Evolutionary conservation across 2,113 vertebrate species (phyloP).

Genomic region (Myocastor coypus): DNA sequence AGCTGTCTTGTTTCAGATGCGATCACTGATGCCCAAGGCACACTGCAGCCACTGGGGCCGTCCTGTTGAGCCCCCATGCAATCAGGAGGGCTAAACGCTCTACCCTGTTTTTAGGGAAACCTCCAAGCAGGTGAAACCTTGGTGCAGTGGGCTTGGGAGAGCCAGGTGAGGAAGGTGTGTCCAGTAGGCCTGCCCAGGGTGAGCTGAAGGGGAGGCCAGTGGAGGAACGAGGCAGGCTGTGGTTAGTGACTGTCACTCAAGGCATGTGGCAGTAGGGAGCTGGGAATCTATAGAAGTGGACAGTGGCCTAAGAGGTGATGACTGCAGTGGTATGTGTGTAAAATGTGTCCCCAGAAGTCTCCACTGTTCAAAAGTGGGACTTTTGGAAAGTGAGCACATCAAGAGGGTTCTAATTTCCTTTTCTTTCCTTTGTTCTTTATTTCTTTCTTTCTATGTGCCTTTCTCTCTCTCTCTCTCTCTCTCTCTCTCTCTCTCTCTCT

Average conservation of each 20-base stretch:
- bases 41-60: not conserved
- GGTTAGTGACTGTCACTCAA: not conserved
- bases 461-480: no score
- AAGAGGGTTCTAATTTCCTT: not conserved
- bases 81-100: not conserved
- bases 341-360: not conserved
- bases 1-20: conserved; percentile 21
- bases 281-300: not conserved
- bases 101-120: not conserved
- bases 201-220: not conserved
- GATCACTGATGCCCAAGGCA: not conserved
- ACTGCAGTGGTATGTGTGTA: not conserved
- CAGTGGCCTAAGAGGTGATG: not conserved
- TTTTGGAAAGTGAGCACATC: not conserved
- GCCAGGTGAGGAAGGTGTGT: not conserved
- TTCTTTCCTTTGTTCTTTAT: not conserved
- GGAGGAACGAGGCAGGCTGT: not conserved
- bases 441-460: no score
- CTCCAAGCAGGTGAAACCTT: no score
- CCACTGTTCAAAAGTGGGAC: not conserved
- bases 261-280: accelerated
- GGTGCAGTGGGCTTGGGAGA: not conserved
- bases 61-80: not conserved
- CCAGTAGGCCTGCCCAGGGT: not conserved
- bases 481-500: no score